Evolutionary conservation across 2,113 vertebrate genomes (phyloP).

Genomic region (Cygnus buccinator): DNA sequence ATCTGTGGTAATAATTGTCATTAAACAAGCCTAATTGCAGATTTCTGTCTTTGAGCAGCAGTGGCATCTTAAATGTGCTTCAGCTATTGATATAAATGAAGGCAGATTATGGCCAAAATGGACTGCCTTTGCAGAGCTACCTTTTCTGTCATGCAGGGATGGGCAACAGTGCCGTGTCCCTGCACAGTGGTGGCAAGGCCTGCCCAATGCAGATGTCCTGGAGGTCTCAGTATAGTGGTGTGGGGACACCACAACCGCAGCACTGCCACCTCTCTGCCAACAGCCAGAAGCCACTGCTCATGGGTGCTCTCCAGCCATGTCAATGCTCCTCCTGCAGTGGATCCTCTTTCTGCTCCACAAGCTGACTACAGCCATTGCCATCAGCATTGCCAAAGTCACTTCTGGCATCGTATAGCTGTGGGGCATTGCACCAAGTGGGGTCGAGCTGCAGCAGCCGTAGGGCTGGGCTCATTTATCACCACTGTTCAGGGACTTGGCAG

Average conservation of each 20-base stretch:
- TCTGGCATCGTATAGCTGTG: rapidly evolving
- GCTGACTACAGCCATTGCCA: rapidly evolving
- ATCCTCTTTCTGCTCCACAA: background rate
- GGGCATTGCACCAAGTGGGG: rapidly evolving
- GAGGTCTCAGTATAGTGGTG: rapidly evolving
- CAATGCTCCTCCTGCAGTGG: background rate
- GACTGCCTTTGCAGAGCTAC: background rate
- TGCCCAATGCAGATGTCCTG: background rate
- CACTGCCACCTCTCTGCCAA: background rate
- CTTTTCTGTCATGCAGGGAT: rapidly evolving
- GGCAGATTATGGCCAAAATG: background rate
- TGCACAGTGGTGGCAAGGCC: rapidly evolving
- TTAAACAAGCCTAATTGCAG: background rate
- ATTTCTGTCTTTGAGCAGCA: background rate
- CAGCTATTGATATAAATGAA: background rate
- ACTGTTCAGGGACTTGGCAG: background rate
- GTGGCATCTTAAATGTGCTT: background rate
- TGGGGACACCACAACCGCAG: no score
- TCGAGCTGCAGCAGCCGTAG: rapidly evolving
- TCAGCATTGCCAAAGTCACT: rapidly evolving
- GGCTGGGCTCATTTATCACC: rapidly evolving
- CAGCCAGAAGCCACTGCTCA: background rate
- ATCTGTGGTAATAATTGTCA: background rate
- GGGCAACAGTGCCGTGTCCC: background rate
- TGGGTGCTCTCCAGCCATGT: rapidly evolving